Conservation (phyloP, 1,140 invertebrate genomes). For the Lasioglossum albipes region DNA sequence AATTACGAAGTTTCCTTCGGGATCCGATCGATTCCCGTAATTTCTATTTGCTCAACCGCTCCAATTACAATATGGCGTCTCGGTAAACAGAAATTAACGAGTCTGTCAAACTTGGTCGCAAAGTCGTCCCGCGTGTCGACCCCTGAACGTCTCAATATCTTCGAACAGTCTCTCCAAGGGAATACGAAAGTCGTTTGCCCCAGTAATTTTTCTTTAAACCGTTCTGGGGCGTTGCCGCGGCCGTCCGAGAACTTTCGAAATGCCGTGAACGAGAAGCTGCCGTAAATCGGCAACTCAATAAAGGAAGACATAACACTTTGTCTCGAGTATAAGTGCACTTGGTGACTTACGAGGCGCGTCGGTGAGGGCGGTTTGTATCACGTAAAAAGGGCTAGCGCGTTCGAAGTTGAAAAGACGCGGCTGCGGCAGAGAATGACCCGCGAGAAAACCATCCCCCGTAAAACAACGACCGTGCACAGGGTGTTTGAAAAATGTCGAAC, state of each 20-base stretch:
- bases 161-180: not conserved
- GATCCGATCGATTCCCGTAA: too few species aligned
- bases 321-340: conserved; percentile 57
- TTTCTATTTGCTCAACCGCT: too few species aligned
- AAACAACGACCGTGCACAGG: not conserved
- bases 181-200: not conserved
- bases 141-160: not conserved
- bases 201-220: conserved; percentile 45
- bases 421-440: not conserved
- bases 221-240: not conserved
- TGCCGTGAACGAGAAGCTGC: conserved; percentile 2
- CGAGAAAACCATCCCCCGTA: not conserved
- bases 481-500: not conserved
- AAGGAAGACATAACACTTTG: conserved; percentile 64
- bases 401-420: not conserved
- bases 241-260: conserved; percentile 29
- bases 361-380: conserved; percentile 5
- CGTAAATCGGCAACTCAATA: conserved; percentile 65
- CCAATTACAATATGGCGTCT: too few species aligned
- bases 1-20: too few species aligned
- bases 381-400: not conserved
- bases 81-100: too few species aligned
- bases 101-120: too few species aligned
- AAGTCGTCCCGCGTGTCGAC: too few species aligned
- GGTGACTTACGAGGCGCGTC: conserved; percentile 28